Percentiles rank a stretch among this genome's conserved stretches.
Conservation (phyloP, 1,140 invertebrate species). For the Drosophila kanapiae region DNA sequence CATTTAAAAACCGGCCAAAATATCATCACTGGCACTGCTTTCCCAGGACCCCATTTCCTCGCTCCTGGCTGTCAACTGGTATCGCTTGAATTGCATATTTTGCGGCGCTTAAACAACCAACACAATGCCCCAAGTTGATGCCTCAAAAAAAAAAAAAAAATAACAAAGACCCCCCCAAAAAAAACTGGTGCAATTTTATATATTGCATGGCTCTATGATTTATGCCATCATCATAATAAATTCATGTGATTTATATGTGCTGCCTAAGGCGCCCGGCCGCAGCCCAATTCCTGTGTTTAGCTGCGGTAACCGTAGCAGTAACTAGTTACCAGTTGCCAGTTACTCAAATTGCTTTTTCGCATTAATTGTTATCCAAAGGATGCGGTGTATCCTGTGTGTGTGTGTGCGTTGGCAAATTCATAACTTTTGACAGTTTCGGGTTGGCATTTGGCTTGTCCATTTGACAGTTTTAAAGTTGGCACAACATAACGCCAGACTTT, state of each 20-base stretch:
- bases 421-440: constrained; percentile 69
- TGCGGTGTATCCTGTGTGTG: background rate
- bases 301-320: constrained; percentile 46
- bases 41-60: background rate
- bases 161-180: constrained; percentile 4
- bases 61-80: constrained; percentile 47
- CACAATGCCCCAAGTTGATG: constrained; percentile 63
- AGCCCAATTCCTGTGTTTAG: constrained; percentile 35
- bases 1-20: background rate
- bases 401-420: constrained; percentile 47
- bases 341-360: constrained; percentile 43
- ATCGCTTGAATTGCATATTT: constrained; percentile 73
- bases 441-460: constrained; percentile 55
- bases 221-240: constrained; percentile 85
- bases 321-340: constrained; percentile 29
- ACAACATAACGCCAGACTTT: constrained; percentile 38
- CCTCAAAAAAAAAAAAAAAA: constrained; percentile 25
- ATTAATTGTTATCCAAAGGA: constrained; percentile 56
- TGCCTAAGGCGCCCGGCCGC: constrained; percentile 47
- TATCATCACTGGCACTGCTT: constrained; percentile 1
- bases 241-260: constrained; percentile 80
- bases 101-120: constrained; percentile 70
- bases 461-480: constrained; percentile 67
- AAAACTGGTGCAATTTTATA: constrained; percentile 69
- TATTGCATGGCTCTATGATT: constrained; percentile 73